Conservation (phyloP, 2,888 invertebrate species). For the Tachina lurida region DNA sequence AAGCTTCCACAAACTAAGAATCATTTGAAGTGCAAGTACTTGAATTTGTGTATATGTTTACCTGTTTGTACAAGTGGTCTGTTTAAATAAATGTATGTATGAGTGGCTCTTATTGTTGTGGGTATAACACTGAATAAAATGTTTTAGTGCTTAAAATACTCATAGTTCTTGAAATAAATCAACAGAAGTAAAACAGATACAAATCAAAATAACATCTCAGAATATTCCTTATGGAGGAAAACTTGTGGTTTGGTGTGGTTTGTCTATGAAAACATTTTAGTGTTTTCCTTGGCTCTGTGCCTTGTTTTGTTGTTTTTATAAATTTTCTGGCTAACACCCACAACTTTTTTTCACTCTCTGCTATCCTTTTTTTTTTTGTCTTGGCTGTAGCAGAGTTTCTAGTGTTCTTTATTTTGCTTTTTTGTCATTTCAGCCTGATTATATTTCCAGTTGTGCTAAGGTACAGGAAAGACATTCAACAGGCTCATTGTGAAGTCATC, state of each 20-base stretch:
- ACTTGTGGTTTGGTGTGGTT: conserved; percentile 46
- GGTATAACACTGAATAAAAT: conserved; percentile 42
- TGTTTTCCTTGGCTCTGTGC: conserved; percentile 30
- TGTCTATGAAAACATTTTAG: conserved; percentile 9
- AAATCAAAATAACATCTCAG: conserved; percentile 50
- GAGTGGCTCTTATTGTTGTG: conserved; percentile 51
- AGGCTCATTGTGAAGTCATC: conserved; percentile 69
- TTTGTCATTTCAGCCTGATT: conserved; percentile 57
- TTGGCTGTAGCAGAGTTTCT: conserved; percentile 49
- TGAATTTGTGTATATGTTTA: background rate
- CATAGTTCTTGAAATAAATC: conserved; percentile 59
- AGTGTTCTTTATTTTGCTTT: conserved; percentile 33
- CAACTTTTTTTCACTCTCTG: conserved; percentile 43
- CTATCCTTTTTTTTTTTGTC: conserved; percentile 9
- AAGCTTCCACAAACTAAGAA: background rate
- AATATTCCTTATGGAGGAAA: conserved; percentile 29
- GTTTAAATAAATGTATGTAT: conserved; percentile 34
- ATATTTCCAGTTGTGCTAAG: conserved; percentile 60
- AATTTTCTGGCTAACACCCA: conserved; percentile 71
- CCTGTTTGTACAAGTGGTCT: conserved; percentile 8
- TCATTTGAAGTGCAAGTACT: background rate
- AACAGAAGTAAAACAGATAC: conserved; percentile 56
- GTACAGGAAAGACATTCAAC: conserved; percentile 63
- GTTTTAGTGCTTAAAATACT: conserved; percentile 23
- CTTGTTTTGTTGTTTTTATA: conserved; percentile 56